Conservation (phyloP, 2,888 invertebrate species). For the Magallana nippona region DNA sequence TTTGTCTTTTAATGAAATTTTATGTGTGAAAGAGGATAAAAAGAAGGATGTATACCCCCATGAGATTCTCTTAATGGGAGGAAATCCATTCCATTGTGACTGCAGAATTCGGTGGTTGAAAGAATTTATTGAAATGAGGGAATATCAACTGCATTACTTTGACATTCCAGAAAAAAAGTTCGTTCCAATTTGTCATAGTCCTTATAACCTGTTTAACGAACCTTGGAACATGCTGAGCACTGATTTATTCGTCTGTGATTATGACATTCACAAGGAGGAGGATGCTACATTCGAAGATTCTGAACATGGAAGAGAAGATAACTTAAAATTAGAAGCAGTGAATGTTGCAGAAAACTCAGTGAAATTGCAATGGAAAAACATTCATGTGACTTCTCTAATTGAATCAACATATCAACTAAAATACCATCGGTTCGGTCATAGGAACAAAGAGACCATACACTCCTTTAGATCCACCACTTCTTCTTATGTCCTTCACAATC, state of each 20-base stretch:
- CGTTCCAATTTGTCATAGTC: conserved; percentile 34
- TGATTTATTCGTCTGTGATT: conserved; percentile 38
- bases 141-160: conserved; percentile 39
- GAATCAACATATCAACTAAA: background rate
- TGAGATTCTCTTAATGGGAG: conserved; percentile 39
- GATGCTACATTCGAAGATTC: background rate
- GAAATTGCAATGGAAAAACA: conserved; percentile 34
- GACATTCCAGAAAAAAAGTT: conserved; percentile 36
- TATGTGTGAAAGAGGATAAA: conserved; percentile 41
- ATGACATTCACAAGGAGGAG: background rate
- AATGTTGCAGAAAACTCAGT: conserved; percentile 22
- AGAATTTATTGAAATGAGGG: conserved; percentile 40
- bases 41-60: conserved; percentile 38
- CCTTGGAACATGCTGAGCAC: conserved; percentile 34
- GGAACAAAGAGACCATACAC: background rate
- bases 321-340: conserved; percentile 19
- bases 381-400: background rate
- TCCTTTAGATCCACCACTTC: background rate
- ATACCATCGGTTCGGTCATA: conserved; percentile 40
- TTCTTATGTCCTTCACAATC: conserved; percentile 32
- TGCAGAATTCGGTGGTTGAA: conserved; percentile 43
- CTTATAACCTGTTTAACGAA: conserved; percentile 4
- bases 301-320: background rate
- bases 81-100: conserved; percentile 46
- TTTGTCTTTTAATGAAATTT: conserved; percentile 54